phyloP scores from a whole-genome alignment of 2,113 vertebrate genomes.

The Ictalurus punctatus region DNA sequence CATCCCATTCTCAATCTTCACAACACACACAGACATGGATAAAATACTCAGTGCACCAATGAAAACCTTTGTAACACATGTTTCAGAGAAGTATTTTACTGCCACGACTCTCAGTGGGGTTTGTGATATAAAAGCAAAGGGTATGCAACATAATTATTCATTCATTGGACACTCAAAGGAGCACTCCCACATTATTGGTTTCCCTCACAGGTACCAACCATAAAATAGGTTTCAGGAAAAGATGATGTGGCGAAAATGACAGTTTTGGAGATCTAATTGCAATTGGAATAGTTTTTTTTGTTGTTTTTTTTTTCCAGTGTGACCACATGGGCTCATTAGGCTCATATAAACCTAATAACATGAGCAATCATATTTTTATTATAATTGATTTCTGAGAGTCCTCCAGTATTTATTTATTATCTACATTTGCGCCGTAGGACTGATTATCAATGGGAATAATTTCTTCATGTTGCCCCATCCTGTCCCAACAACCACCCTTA shows the following conservation, averaged over 20 bases:
- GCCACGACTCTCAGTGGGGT: background rate
- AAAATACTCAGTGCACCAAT: background rate
- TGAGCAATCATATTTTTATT: background rate
- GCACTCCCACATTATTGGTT: background rate
- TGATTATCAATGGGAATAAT: background rate
- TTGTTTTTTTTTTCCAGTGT: background rate
- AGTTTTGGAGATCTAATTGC: too few relatives aligned
- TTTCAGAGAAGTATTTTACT: background rate
- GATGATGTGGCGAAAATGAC: too few relatives aligned
- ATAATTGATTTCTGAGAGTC: background rate
- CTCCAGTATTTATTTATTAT: background rate
- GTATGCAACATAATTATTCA: background rate
- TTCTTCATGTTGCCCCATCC: background rate
- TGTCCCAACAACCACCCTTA: background rate
- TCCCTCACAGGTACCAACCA: background rate
- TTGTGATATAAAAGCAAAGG: background rate
- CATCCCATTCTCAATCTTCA: slow-evolving; percentile 88
- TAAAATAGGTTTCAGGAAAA: background rate
- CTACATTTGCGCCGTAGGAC: background rate
- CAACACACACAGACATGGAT: slow-evolving; percentile 18
- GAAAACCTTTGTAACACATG: background rate
- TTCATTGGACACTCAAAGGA: background rate
- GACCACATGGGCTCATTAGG: background rate
- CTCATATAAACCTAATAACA: background rate
- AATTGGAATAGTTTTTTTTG: too few relatives aligned